These are phyloP conservation scores for Chydorus sphaericus DNA, from an alignment of 2,888 invertebrate genomes.

Conservation along the genomic window DNA sequence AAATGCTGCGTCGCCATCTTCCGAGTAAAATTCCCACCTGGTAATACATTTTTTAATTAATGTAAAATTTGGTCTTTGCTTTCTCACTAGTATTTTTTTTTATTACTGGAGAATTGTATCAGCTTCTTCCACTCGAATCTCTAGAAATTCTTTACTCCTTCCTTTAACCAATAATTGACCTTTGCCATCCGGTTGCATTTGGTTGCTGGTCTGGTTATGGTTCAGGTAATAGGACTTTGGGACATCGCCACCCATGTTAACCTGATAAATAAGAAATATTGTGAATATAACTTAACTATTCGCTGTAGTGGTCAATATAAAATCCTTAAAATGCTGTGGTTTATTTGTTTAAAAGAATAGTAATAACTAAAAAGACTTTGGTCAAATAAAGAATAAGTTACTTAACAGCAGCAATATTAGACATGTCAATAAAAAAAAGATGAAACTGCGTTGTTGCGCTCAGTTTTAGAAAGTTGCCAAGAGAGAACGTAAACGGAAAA, in stretches of 20 bases:
- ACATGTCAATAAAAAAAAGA: too few relatives aligned
- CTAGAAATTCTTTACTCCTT: constrained; percentile 32
- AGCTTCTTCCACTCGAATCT: constrained; percentile 50
- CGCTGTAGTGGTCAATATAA: too few relatives aligned
- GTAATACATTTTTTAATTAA: neutral
- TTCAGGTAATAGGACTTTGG: constrained; percentile 8
- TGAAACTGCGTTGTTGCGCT: too few relatives aligned
- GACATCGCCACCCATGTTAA: constrained; percentile 11
- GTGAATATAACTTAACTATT: neutral
- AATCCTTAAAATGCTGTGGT: too few relatives aligned
- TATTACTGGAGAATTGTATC: constrained; percentile 55
- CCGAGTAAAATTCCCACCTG: constrained; percentile 80
- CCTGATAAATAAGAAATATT: too few relatives aligned
- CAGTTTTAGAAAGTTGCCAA: too few relatives aligned
- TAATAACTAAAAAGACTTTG: too few relatives aligned
- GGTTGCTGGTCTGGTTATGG: neutral
- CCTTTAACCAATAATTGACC: neutral
- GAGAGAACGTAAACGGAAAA: too few relatives aligned
- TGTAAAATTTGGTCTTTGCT: neutral
- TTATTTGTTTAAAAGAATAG: too few relatives aligned
- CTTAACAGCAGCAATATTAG: too few relatives aligned
- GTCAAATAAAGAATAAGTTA: too few relatives aligned
- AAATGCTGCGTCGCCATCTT: constrained; percentile 78
- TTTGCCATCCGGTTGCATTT: neutral
- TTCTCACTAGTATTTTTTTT: neutral